These are phyloP conservation scores for Picus viridis DNA, from an alignment of 2,797 vertebrate genomes.

Conservation along the genomic window DNA sequence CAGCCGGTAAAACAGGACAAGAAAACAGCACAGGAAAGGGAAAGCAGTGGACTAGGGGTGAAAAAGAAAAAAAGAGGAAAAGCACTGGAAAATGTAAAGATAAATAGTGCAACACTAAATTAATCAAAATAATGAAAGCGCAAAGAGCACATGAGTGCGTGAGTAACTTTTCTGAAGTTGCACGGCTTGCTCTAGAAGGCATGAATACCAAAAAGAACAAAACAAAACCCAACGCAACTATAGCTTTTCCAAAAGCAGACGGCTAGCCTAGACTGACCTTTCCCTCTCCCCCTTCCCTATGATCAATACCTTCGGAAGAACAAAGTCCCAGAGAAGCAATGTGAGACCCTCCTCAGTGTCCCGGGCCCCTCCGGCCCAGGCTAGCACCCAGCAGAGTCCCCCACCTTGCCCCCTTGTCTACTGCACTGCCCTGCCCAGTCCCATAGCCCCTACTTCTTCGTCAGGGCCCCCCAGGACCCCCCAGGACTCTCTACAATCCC, in stretches of 20 bases:
- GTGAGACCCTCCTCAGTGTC: not conserved
- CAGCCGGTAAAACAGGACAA: not conserved
- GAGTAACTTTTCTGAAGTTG: constrained; percentile 27
- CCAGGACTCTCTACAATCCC: not conserved
- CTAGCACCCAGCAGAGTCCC: not conserved
- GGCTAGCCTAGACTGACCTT: not conserved
- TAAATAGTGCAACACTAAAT: not conserved
- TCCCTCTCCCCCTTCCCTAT: not conserved
- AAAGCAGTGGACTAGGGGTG: not conserved
- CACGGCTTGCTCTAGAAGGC: not conserved
- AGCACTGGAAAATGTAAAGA: not conserved
- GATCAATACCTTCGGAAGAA: not conserved
- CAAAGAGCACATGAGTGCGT: not conserved
- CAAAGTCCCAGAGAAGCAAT: not conserved
- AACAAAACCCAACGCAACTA: not conserved
- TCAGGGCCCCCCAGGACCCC: not conserved
- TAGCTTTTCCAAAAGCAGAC: not conserved
- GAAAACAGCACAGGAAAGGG: not conserved
- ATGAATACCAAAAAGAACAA: not conserved
- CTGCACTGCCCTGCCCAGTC: not conserved
- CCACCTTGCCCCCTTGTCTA: not conserved
- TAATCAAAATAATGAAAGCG: not conserved
- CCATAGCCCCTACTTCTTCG: not conserved
- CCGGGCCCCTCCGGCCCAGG: not conserved
- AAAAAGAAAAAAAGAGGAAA: not conserved